Conservation (phyloP, 2,888 invertebrate genomes). For the Aspidapion aeneum region DNA sequence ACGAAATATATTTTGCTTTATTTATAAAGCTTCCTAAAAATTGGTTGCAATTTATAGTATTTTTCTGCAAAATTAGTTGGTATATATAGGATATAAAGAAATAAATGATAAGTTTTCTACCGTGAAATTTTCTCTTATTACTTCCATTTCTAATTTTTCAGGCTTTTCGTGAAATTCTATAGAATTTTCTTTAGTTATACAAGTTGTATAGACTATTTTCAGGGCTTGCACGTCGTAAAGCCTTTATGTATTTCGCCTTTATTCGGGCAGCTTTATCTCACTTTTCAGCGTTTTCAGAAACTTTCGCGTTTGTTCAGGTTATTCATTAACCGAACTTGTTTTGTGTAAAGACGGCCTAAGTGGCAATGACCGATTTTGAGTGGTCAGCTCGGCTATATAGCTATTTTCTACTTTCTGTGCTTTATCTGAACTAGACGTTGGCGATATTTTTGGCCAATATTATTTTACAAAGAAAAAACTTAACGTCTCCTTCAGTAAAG, state of each 20-base stretch:
- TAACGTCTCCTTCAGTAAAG: no score
- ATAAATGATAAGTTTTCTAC: no score
- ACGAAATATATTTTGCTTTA: no score
- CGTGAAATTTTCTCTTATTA: not conserved
- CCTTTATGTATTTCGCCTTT: constrained; percentile 39
- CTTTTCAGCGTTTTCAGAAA: constrained; percentile 47
- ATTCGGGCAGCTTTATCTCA: constrained; percentile 45
- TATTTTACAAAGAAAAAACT: no score
- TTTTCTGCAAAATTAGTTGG: no score
- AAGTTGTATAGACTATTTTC: constrained; percentile 41
- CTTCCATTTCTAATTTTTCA: not conserved
- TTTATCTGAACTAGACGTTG: no score
- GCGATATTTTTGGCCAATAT: no score
- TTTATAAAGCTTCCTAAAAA: no score
- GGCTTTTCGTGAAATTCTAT: not conserved
- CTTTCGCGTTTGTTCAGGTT: constrained; percentile 47
- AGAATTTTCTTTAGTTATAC: not conserved
- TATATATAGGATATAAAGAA: no score
- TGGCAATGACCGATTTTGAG: not conserved
- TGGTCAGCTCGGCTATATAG: no score
- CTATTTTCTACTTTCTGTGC: no score
- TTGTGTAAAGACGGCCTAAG: constrained; percentile 31
- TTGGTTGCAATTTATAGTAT: no score
- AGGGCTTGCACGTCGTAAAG: constrained; percentile 31
- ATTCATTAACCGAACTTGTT: constrained; percentile 48